Base-by-base conservation (phyloP, 2,113 vertebrate species). In the Anoura caudifer region DNA sequence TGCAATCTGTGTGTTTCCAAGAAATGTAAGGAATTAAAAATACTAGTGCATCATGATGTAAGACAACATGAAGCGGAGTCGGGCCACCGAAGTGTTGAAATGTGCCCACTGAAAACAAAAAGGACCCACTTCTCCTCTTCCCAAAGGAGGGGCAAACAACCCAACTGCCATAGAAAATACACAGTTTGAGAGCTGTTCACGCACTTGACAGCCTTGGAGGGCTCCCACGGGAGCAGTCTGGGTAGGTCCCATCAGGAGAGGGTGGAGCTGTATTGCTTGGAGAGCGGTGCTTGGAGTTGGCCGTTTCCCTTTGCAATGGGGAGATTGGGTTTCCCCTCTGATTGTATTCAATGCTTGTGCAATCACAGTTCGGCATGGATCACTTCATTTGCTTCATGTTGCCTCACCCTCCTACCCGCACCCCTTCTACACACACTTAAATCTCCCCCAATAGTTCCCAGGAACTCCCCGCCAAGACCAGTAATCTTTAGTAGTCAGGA, bases 251-350 rank as follows among this genome's bases (percentile, higher is more conserved):
- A 17, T 65, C 31, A 38, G 54, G 26, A 20, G 70, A 85, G 59
- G 92, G 92, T 61, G 87, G 90, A 92, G 47, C 90, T 86, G 84
- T 92, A 54, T 56, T 92, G 83, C 84, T 97, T 93, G 95, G 92
- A 94, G 85, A 67, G 47, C 16, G 3, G 15, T 2, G 2, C 6
- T 76, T 80, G 4, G 5, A 47, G 59, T 54, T 88, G 87, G 87
- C 87, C 0, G 0, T 17, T 88, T n/a, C 54, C 33, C 24, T 77
- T 82, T 91, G 82, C 67, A 36, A 16, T 41, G 36, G 70, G 56
- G 82, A 82, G 92, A 86, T 80, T 52, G 33, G 33, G 24, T 96
- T 97, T 97, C 95, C 95, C 67, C 45, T 87, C 19, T 54, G 89
- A 72, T 43, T 26, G 56, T 11, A 43, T 90, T 96, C 76, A 83